A percentile compares a stretch with the other conserved stretches of the same genome.
Conservation (phyloP, 1,140 invertebrate species). For the Drosophila quadrilineata region DNA sequence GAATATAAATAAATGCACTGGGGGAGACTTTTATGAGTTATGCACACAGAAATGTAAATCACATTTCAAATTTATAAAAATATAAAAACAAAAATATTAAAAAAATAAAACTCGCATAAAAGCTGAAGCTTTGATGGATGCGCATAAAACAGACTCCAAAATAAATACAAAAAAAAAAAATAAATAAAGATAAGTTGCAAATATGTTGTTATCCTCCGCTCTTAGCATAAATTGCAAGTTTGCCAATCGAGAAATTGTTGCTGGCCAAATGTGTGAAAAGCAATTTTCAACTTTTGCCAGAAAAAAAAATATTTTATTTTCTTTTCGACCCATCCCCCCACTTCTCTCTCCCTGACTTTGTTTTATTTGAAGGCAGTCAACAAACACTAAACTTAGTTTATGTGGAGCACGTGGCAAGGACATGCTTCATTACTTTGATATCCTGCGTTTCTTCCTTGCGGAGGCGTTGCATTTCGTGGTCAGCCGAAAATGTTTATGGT, state of each 20-base stretch:
- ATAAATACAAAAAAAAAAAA: not conserved
- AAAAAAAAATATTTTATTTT: too few relatives aligned
- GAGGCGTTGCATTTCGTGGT: conserved; percentile 27
- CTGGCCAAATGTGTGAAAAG: too few relatives aligned
- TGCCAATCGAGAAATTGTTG: not conserved
- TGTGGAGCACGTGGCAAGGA: conserved; percentile 17
- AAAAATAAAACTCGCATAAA: too few relatives aligned
- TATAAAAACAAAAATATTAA: not conserved
- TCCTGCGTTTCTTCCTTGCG: not conserved
- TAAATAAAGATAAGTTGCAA: not conserved
- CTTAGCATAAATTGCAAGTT: not conserved
- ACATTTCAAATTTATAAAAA: conserved; percentile 23
- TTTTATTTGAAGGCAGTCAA: not conserved
- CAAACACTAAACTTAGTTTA: conserved; percentile 17
- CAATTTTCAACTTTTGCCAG: too few relatives aligned
- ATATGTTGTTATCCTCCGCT: too few relatives aligned
- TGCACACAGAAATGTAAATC: conserved; percentile 11
- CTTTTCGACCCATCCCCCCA: too few relatives aligned
- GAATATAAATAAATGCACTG: not conserved
- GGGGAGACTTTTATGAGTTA: conserved; percentile 19
- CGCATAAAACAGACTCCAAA: not conserved
- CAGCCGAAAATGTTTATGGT: conserved; percentile 33
- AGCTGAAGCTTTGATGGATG: too few relatives aligned
- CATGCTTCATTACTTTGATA: not conserved
- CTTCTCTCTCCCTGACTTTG: too few relatives aligned